Base-by-base conservation (phyloP, 2,888 invertebrate species). In the Onchidella celtica region DNA sequence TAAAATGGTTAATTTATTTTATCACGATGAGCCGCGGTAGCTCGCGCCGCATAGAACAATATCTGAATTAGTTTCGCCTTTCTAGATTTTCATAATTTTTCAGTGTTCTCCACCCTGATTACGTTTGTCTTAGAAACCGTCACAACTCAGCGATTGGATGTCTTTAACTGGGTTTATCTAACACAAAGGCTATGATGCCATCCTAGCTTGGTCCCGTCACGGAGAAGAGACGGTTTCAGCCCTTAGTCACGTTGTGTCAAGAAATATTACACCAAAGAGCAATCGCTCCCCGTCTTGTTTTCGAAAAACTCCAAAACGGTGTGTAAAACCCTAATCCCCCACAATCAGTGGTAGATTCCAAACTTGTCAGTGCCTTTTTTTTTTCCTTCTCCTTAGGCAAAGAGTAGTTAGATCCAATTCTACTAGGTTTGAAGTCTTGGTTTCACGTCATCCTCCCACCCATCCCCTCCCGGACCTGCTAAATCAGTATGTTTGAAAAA, bases 121-220 rank as follows among this genome's bases (percentile, higher is more conserved):
- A 55, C 68, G 68, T 77, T 36, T 57, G 68, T 63, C 65, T 65
- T 75, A 65, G 65, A 75, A 75, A 75, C 65, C 63, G 57, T 77
- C 77, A 77, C 66, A 77, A 47, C 77, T 65, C 66, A 40, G 77
- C 57, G 66, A 77, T 77, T 68, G 77, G 36, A 77, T 77, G 34
- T 68, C 77, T 68, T 68, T 36, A 66, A 47, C 57, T 3, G 17
- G 77, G 55, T 66, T 77, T 77, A 57, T 68, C 34, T n/a, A n/a
- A 14, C 55, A 68, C 55, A 77, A 77, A 55, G 55, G 27, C 32
- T 2, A 4, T 47, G 77, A 77, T 77, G 77, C 77, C 77, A 77
- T 68, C 57, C 57, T 55, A 24, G 66, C 34, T 36, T 66, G 36
- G n/a, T 36, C 40, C 55, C n/a, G 68, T 34, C 77, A 77, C 77